Conservation (phyloP, 1,140 invertebrate genomes). For the Myzus persicae region DNA sequence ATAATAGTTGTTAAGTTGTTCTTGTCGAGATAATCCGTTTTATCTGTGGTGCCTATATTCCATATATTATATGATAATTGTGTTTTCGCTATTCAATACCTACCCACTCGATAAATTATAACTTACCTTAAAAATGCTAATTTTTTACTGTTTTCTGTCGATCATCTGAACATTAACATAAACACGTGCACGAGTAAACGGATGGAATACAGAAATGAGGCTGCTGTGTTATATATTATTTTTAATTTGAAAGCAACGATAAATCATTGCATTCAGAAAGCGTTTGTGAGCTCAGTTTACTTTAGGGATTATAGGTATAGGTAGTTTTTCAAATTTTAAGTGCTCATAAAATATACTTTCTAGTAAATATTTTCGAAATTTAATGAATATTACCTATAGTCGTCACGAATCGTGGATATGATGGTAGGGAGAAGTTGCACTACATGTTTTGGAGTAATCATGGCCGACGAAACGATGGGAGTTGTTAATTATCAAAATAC, state of each 20-base stretch:
- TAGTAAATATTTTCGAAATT: not conserved
- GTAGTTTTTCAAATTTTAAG: not conserved
- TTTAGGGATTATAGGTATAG: not conserved
- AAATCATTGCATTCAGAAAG: not conserved
- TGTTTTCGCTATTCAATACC: not conserved
- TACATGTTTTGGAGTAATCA: not conserved
- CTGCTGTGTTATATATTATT: slow-evolving; percentile 1
- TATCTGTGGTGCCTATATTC: not conserved
- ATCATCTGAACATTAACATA: not conserved
- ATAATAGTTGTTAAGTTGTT: not conserved
- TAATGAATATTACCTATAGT: not conserved
- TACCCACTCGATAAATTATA: not conserved
- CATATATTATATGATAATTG: not conserved
- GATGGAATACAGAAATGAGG: not conserved
- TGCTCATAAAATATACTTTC: not conserved
- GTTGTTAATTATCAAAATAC: not conserved
- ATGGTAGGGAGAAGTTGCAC: not conserved
- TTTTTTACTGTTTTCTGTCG: slow-evolving; percentile 15
- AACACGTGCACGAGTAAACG: too few relatives aligned
- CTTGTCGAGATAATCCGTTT: not conserved
- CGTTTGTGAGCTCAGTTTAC: not conserved
- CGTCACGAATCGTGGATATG: not conserved
- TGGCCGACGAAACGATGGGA: not conserved
- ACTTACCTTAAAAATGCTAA: not conserved
- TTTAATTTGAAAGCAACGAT: not conserved